These are phyloP conservation scores for Myiotriccus ornatus DNA, from an alignment of 2,797 vertebrate species.

Conservation along the genomic window DNA sequence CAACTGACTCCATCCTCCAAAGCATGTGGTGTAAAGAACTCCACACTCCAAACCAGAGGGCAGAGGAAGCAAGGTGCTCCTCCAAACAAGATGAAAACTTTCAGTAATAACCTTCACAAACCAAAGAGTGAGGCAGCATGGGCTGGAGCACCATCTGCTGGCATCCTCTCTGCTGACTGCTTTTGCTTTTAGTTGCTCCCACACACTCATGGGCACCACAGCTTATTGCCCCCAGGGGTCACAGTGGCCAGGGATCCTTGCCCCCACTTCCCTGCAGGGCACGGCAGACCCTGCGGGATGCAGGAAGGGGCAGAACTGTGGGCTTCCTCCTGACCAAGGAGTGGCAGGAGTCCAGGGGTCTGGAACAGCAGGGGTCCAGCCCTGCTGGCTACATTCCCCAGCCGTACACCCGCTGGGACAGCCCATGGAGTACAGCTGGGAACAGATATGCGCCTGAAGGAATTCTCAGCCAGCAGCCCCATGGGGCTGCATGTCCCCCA, in stretches of 20 bases:
- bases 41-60: neutral
- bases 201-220: neutral
- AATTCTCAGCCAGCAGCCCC: neutral
- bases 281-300: fast-evolving
- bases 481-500: fast-evolving
- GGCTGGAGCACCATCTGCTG: conserved; percentile 57
- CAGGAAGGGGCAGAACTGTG: neutral
- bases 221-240: neutral
- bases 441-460: fast-evolving
- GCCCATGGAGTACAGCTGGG: fast-evolving
- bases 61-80: neutral
- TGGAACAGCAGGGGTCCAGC: neutral
- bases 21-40: neutral
- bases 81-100: neutral
- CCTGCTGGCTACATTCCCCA: fast-evolving
- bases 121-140: neutral
- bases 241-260: fast-evolving
- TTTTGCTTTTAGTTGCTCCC: neutral
- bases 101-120: neutral
- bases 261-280: fast-evolving
- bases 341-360: neutral
- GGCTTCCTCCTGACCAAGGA: neutral
- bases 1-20: neutral
- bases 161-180: neutral
- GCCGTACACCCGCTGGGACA: fast-evolving